These are phyloP conservation scores for Platyscapa corneri DNA, from an alignment of 1,140 invertebrate genomes.

Conservation along the genomic window DNA sequence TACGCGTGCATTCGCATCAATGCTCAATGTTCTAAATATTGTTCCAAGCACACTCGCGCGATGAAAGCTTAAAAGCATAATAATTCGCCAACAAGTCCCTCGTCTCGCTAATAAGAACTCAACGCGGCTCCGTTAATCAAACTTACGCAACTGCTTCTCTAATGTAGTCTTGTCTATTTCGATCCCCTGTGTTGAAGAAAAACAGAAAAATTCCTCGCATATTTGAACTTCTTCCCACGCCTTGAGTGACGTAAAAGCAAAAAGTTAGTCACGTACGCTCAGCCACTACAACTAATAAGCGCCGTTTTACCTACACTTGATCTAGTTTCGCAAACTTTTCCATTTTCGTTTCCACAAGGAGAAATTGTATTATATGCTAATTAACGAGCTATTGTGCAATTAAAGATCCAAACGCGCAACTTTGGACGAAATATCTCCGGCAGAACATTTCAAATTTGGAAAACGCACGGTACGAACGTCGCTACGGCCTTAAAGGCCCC, in stretches of 20 bases:
- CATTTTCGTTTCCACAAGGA: neutral
- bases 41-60: too few relatives aligned
- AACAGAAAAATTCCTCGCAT: too few relatives aligned
- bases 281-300: neutral
- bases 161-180: neutral
- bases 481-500: too few relatives aligned
- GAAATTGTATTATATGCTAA: neutral
- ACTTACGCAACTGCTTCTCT: slow-evolving; percentile 3
- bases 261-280: neutral
- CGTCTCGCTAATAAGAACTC: neutral
- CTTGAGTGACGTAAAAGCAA: neutral
- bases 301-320: too few relatives aligned
- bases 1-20: too few relatives aligned
- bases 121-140: neutral
- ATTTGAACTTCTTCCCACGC: neutral
- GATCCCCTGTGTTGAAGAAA: neutral
- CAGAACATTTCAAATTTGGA: neutral
- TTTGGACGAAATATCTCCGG: neutral
- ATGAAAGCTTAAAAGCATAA: neutral
- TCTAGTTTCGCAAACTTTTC: too few relatives aligned
- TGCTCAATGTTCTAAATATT: too few relatives aligned
- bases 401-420: neutral
- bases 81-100: neutral
- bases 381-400: neutral
- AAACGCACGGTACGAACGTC: too few relatives aligned